phyloP scores from a whole-genome alignment of 2,113 vertebrate species.

The Brienomyrus brachyistius region DNA sequence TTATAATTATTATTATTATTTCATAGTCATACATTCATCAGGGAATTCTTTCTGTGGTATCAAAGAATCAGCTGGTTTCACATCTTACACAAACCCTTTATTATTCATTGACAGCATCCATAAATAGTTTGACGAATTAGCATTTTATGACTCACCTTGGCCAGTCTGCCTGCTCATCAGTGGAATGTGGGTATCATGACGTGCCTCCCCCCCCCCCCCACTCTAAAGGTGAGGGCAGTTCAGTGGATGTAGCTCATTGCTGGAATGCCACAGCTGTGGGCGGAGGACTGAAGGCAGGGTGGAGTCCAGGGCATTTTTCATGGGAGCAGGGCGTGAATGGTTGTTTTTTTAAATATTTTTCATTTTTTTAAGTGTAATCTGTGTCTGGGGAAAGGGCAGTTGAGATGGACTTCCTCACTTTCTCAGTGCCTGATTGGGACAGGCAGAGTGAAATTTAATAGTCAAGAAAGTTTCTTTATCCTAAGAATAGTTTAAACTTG shows the following conservation, averaged over 20 bases:
- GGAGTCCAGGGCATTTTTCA: not conserved
- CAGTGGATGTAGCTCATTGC: not conserved
- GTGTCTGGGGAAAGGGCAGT: not conserved
- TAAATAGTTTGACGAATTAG: not conserved
- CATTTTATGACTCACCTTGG: not conserved
- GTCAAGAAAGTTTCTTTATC: not conserved
- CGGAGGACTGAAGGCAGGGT: constrained; percentile 37
- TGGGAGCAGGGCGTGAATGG: not conserved
- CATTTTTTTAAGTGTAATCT: not conserved
- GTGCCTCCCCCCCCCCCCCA: not conserved
- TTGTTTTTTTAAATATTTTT: not conserved
- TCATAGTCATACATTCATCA: not conserved
- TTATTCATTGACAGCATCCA: not conserved
- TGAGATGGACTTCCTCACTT: not conserved
- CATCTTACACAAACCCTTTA: not conserved
- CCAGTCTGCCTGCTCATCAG: not conserved
- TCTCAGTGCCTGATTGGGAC: not conserved
- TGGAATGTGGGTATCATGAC: not conserved
- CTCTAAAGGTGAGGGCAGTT: not conserved
- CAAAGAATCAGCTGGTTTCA: not conserved
- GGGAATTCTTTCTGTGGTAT: not conserved
- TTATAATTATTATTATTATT: not conserved
- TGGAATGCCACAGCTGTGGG: not conserved
- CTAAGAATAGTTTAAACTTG: not conserved
- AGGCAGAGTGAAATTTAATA: not conserved